Evolutionary conservation across 2,888 invertebrate genomes (phyloP), one percentile per base, ranked within the genome.

Genomic region (Beris morrisii): DNA sequence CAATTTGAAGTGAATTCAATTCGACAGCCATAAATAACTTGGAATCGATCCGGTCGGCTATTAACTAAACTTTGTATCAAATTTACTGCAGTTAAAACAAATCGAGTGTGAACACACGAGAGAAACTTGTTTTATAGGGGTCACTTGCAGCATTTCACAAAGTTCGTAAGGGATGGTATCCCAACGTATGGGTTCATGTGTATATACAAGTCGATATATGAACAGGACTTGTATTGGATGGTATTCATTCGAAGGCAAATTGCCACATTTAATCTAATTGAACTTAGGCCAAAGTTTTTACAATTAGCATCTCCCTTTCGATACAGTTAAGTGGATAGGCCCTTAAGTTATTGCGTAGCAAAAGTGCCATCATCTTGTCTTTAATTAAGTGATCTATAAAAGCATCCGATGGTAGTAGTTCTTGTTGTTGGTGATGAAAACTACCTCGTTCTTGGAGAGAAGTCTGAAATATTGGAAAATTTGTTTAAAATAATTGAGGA

Each of bases 51-150:
- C 15, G 61, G 38, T 50, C 50, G 61, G 15, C 61, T 61, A 59
- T 59, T 59, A 59, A 59, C 59, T 48, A 61, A 38, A 61, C 50
- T 61, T 61, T 52, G 61, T 50, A 61, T 61, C 61, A 61, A 61
- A 61, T 61, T 61, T 50, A 61, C 61, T 61, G 61, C 61, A 61
- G 61, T 61, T 61, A 38, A 61, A 52, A 43, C 61, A 61, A 61
- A 61, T 61, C 61, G 61, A 52, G 32, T 61, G 61, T 50, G 43
- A 61, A 38, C 52, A 61, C 61, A 52, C 52, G 12, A 28, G 58
- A 43, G 58, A n/a, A 58, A 58, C 57, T 58, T 45, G 28, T 45
- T 15, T 58, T 58, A 58, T 43, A 13, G 32, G 59, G 59, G 48
- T 50, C 32, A 32, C 31, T 50, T 59, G 59, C 50, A 50, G 12